Evolutionary conservation across 2,797 vertebrate genomes (phyloP).

Genomic region (Syngnathus acus): DNA sequence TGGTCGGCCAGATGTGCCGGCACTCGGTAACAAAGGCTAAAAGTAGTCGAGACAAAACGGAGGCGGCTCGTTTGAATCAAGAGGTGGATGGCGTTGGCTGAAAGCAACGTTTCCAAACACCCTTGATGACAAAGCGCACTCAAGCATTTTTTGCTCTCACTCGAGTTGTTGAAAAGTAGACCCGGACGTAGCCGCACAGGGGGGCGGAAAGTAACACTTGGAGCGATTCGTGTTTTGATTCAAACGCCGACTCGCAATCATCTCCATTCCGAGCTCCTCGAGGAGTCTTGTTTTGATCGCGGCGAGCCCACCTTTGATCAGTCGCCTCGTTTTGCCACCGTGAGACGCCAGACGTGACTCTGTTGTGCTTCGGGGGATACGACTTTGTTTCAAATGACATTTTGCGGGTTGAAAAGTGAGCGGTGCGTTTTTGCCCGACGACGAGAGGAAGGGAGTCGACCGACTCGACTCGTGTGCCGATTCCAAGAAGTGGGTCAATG

Average conservation of each 20-base stretch:
- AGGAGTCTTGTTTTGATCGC: slow-evolving; percentile 35
- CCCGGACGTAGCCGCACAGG: background rate
- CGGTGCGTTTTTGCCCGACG: background rate
- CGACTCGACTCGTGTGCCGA: slow-evolving; percentile 7
- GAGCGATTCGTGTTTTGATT: background rate
- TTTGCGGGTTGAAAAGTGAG: slow-evolving; percentile 2
- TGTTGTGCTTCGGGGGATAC: slow-evolving; percentile 26
- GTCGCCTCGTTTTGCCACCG: slow-evolving; percentile 27
- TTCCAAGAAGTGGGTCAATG: slow-evolving; percentile 21
- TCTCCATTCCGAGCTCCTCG: slow-evolving; percentile 5
- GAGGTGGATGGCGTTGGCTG: too few relatives aligned
- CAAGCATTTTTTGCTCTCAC: too few relatives aligned
- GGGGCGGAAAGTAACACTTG: background rate
- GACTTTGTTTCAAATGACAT: slow-evolving; percentile 40
- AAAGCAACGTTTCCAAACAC: too few relatives aligned
- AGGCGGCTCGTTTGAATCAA: too few relatives aligned
- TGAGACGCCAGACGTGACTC: slow-evolving; percentile 31
- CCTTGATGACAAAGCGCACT: too few relatives aligned
- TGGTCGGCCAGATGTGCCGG: background rate
- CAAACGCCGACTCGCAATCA: background rate
- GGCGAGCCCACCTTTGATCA: slow-evolving; percentile 47
- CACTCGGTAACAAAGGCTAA: too few relatives aligned
- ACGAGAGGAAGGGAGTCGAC: slow-evolving; percentile 9
- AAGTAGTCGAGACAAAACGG: too few relatives aligned
- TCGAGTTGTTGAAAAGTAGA: too few relatives aligned